Conservation (phyloP, 92 coral and sea anemone genomes). For the Siderastrea siderea region DNA sequence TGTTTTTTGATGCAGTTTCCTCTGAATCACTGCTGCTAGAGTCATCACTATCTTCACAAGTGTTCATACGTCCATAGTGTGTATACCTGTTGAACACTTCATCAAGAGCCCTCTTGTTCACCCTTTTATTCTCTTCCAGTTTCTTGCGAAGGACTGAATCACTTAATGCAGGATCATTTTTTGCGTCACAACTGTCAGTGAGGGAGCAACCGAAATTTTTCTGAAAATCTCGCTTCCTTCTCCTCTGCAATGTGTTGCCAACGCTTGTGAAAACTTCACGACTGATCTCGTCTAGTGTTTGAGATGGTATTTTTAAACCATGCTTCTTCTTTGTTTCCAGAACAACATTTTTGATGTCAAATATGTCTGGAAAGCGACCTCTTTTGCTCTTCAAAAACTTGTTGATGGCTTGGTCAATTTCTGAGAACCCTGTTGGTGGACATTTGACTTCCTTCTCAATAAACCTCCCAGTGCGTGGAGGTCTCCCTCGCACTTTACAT, state of each 20-base stretch:
- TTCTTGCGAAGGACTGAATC: constrained; percentile 61
- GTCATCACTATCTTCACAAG: background rate
- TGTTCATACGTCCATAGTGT: constrained; percentile 75
- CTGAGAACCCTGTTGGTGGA: constrained; percentile 75
- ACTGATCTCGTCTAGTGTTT: constrained; percentile 73
- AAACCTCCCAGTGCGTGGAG: constrained; percentile 92
- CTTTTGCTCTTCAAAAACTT: constrained; percentile 72
- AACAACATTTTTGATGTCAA: constrained; percentile 85
- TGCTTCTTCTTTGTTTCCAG: constrained; percentile 69
- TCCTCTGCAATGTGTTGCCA: constrained; percentile 92
- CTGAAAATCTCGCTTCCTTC: constrained; percentile 86
- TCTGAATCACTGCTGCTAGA: constrained; percentile 34
- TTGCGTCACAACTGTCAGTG: constrained; percentile 74
- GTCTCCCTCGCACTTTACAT: constrained; percentile 83
- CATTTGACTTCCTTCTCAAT: constrained; percentile 76
- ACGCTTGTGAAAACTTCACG: constrained; percentile 86
- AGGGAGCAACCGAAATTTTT: constrained; percentile 92
- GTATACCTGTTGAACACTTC: constrained; percentile 84
- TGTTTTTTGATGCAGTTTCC: background rate
- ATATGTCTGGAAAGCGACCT: constrained; percentile 88
- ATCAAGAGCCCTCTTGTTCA: constrained; percentile 74
- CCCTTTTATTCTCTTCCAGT: constrained; percentile 79
- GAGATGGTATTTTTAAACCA: constrained; percentile 78
- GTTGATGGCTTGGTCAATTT: constrained; percentile 82
- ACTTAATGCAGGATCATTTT: constrained; percentile 86